Conservation (phyloP, 2,797 vertebrate species). For the Denticeps clupeoides region DNA sequence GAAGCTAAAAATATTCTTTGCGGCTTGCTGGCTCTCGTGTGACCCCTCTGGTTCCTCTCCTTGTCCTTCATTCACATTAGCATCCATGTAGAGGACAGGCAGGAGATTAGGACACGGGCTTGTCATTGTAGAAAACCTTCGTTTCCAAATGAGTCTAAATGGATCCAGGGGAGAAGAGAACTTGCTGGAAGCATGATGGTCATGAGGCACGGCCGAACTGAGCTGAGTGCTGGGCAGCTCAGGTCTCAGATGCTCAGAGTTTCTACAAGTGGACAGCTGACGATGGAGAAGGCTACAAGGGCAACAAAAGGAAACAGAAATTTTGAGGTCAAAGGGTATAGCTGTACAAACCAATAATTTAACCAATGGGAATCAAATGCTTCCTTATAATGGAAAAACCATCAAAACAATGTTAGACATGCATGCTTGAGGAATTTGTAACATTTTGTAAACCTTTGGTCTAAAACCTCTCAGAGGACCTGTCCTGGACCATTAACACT, state of each 20-base stretch:
- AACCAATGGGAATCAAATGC: no score
- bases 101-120: conserved; percentile 17
- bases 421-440: no score
- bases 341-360: no score
- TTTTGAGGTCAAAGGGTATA: no score
- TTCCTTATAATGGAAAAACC: no score
- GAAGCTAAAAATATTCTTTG: conserved; percentile 60
- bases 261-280: conserved; percentile 64
- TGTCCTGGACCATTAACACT: no score
- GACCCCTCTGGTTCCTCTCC: conserved; percentile 2
- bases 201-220: conserved; percentile 18
- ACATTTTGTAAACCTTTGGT: no score
- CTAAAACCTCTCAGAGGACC: no score
- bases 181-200: conserved; percentile 10
- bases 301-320: neutral
- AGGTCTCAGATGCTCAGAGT: conserved; percentile 60
- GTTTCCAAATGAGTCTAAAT: conserved; percentile 56
- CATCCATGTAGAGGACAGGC: conserved; percentile 4
- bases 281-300: conserved; percentile 57
- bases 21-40: neutral
- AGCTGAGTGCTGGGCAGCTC: conserved; percentile 18
- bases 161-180: conserved; percentile 55
- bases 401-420: no score
- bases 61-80: conserved; percentile 4
- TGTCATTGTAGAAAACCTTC: conserved; percentile 56